These are phyloP conservation scores for Drosophila murphyi DNA, from an alignment of 1,140 invertebrate genomes.

Conservation along the genomic window DNA sequence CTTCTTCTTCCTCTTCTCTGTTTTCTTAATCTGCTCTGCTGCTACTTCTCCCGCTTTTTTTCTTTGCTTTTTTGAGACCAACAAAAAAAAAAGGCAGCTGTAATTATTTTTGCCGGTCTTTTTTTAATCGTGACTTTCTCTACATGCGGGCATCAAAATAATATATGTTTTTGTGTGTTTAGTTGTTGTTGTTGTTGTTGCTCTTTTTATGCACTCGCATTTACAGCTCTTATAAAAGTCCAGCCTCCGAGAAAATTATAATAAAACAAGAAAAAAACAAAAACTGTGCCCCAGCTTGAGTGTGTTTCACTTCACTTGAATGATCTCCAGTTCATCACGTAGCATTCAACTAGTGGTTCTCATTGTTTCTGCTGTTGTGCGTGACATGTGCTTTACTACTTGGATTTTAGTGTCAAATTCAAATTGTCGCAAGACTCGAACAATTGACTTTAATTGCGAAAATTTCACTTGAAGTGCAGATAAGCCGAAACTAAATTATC, in stretches of 20 bases:
- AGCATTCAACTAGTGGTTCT: slow-evolving; percentile 1
- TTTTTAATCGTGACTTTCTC: slow-evolving; percentile 38
- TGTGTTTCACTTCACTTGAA: not conserved
- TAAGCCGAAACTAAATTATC: not conserved
- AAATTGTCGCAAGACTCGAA: not conserved
- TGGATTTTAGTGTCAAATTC: not conserved
- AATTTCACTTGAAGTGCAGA: not conserved
- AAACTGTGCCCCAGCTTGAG: not conserved
- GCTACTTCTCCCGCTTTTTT: not conserved
- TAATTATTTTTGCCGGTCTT: slow-evolving; percentile 35
- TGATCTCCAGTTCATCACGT: not conserved
- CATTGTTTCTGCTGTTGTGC: not conserved
- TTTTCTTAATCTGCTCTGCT: not conserved
- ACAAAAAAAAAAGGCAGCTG: slow-evolving; percentile 19
- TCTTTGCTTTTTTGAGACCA: not conserved
- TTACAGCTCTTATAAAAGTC: not conserved
- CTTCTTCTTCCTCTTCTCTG: not conserved
- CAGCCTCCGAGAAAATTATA: not conserved
- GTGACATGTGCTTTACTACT: not conserved
- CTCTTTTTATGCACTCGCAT: not conserved
- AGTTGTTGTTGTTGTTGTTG: not conserved
- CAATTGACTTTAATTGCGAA: not conserved
- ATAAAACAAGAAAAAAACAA: not conserved
- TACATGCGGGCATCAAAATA: slow-evolving; percentile 30
- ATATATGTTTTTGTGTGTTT: slow-evolving; percentile 18